A percentile compares a stretch with the other conserved stretches of the same genome.
Conservation (phyloP, 2,888 invertebrate genomes). For the Alviniconcha strummeri region DNA sequence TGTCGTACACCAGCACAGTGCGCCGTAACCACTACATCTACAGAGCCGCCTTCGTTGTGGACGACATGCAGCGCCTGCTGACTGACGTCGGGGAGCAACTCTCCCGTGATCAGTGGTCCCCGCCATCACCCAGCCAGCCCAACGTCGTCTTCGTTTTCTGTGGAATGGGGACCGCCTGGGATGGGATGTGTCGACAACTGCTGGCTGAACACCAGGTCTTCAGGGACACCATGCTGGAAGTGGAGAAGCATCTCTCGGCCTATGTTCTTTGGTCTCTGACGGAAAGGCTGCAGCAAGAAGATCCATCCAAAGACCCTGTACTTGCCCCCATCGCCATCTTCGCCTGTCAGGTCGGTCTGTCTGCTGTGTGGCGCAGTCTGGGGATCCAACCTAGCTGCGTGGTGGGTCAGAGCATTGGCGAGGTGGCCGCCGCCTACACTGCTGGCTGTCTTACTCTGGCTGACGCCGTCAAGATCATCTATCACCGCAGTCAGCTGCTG, state of each 20-base stretch:
- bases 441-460: conserved; percentile 44
- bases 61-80: conserved; percentile 30
- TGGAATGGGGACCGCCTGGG: conserved; percentile 62
- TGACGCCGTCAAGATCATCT: conserved; percentile 55
- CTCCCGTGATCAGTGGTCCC: background rate
- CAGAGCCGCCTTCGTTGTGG: conserved; percentile 37
- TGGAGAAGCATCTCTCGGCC: conserved; percentile 44
- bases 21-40: conserved; percentile 45
- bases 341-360: conserved; percentile 52
- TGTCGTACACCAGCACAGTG: conserved; percentile 46
- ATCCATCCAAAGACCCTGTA: conserved; percentile 40
- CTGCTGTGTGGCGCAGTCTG: conserved; percentile 45
- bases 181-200: conserved; percentile 55
- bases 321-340: conserved; percentile 55
- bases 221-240: conserved; percentile 40
- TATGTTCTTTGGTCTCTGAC: conserved; percentile 44
- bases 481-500: conserved; percentile 48
- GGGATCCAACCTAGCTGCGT: conserved; percentile 50
- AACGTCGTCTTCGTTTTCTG: conserved; percentile 57
- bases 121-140: background rate
- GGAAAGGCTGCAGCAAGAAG: conserved; percentile 37
- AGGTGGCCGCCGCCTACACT: conserved; percentile 55
- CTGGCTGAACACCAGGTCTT: conserved; percentile 39
- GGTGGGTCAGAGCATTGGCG: conserved; percentile 60
- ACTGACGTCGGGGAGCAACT: background rate